Conservation (phyloP, 2,113 vertebrate genomes). For the Microtus oregoni region DNA sequence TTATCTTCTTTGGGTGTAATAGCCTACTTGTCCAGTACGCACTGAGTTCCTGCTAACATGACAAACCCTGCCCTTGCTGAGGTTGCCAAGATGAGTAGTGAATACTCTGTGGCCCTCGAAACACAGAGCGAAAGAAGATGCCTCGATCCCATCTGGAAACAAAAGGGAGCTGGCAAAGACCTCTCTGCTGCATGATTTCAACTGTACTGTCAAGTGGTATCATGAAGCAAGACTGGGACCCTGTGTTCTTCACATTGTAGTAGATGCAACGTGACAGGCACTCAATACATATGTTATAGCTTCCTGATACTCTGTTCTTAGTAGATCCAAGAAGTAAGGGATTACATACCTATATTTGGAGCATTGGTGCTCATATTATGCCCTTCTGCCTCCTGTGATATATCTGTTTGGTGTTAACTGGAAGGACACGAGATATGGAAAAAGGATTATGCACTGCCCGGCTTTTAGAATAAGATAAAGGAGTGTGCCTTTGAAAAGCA, state of each 20-base stretch:
- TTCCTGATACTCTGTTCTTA: background rate
- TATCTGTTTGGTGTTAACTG: slow-evolving; percentile 49
- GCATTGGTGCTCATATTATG: background rate
- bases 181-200: background rate
- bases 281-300: background rate
- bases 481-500: slow-evolving; percentile 43
- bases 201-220: background rate
- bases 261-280: background rate
- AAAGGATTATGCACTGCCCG: slow-evolving; percentile 21
- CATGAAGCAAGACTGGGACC: background rate
- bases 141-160: background rate
- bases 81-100: background rate
- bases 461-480: slow-evolving; percentile 50
- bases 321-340: background rate
- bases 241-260: background rate
- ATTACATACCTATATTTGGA: background rate
- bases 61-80: background rate
- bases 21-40: background rate
- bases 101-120: background rate
- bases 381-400: slow-evolving; percentile 17
- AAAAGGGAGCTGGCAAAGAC: background rate
- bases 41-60: background rate
- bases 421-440: background rate
- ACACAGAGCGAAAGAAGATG: slow-evolving; percentile 17
- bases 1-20: background rate